Conservation (phyloP, 2,113 vertebrate species). For the Ailurus styani region DNA sequence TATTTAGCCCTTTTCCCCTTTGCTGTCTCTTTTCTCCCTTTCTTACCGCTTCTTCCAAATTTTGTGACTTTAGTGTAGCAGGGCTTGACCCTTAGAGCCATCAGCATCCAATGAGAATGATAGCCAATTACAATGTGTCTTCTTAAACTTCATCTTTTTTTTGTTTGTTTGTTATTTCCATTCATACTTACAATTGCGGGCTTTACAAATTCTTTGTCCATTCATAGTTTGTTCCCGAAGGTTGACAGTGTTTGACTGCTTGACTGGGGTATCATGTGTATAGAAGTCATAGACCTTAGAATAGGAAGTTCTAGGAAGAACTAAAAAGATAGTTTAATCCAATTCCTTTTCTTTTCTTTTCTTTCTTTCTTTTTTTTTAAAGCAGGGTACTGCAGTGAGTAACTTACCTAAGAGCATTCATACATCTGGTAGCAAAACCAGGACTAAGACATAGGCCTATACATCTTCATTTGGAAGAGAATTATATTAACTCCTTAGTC, state of each 20-base stretch:
- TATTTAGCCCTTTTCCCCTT: background rate
- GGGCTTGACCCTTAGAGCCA: background rate
- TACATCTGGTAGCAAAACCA: background rate
- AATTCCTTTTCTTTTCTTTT: background rate
- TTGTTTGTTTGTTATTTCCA: background rate
- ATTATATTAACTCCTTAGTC: background rate
- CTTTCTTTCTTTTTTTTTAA: background rate
- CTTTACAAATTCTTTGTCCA: background rate
- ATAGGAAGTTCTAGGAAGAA: background rate
- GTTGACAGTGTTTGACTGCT: background rate
- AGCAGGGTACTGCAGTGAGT: background rate
- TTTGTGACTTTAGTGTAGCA: background rate
- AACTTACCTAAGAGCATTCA: background rate
- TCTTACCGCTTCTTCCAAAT: background rate
- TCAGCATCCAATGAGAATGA: background rate
- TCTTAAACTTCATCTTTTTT: background rate
- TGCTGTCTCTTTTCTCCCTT: background rate
- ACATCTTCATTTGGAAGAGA: background rate
- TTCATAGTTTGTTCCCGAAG: background rate
- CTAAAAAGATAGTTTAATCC: background rate
- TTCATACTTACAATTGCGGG: background rate
- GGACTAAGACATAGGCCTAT: background rate
- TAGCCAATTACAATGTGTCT: background rate
- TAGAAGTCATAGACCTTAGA: background rate
- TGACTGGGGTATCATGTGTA: background rate